Evolutionary conservation across 2,888 invertebrate genomes (phyloP).

Genomic region (Morinoia aosen): DNA sequence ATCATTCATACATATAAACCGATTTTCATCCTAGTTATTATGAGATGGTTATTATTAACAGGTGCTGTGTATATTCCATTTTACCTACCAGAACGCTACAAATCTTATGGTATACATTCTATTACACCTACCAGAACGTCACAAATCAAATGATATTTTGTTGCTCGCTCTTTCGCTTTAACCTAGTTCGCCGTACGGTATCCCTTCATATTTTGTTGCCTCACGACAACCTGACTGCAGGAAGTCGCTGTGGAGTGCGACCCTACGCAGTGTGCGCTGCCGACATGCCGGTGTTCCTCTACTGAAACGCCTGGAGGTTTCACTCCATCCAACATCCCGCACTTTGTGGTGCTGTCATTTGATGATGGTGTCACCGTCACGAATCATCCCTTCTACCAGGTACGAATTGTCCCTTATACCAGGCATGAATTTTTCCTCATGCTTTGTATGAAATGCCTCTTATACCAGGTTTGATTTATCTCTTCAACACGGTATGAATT

Average conservation of each 20-base stretch:
- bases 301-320: background rate
- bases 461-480: background rate
- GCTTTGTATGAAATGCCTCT: background rate
- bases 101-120: too few species aligned
- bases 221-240: background rate
- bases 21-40: too few species aligned
- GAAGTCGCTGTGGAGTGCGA: background rate
- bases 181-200: background rate
- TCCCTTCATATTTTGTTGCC: too few species aligned
- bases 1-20: too few species aligned
- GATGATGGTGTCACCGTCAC: conserved; percentile 59
- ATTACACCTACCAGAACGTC: background rate
- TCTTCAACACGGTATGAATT: background rate
- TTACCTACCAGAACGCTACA: too few species aligned
- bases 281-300: conserved; percentile 30
- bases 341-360: conserved; percentile 62
- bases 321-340: conserved; percentile 34
- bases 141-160: background rate
- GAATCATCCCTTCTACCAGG: conserved; percentile 58
- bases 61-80: background rate
- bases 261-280: background rate
- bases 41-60: background rate
- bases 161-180: background rate
- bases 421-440: background rate
- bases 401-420: background rate